Evolutionary conservation across 2,113 vertebrate species (phyloP).

Genomic region (Pelobates fuscus): DNA sequence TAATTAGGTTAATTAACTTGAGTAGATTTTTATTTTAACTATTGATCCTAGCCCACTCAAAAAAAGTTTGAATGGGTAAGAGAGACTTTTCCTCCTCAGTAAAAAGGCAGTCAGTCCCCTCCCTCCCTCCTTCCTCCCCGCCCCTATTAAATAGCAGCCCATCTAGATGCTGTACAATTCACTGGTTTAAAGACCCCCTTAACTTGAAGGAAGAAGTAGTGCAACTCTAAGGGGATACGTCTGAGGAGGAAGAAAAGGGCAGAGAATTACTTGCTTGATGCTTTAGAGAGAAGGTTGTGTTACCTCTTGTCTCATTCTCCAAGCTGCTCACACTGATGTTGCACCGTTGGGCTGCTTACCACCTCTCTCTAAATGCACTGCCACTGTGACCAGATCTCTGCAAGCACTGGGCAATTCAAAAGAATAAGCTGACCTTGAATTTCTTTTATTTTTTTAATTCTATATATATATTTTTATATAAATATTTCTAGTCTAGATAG

Average conservation of each 20-base stretch:
- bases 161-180: constrained; percentile 11
- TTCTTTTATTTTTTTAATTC: not conserved
- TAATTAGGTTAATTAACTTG: constrained; percentile 38
- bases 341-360: constrained; percentile 34
- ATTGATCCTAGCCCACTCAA: constrained; percentile 15
- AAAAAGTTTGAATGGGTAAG: constrained; percentile 41
- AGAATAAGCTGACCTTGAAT: not conserved
- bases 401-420: constrained; percentile 1
- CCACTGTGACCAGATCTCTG: not conserved
- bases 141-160: constrained; percentile 38
- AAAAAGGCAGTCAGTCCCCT: constrained; percentile 8
- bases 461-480: constrained; percentile 15
- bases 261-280: constrained; percentile 22
- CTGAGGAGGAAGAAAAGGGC: not conserved
- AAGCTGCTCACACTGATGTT: constrained; percentile 13
- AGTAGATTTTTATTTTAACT: constrained; percentile 10
- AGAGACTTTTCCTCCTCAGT: constrained; percentile 8
- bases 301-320: not conserved
- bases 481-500: constrained; percentile 27
- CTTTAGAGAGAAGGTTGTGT: constrained; percentile 8
- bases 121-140: constrained; percentile 32
- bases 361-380: constrained; percentile 4
- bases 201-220: constrained; percentile 36
- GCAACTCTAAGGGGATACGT: constrained; percentile 16
- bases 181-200: constrained; percentile 45